Evolutionary conservation across 2,797 vertebrate species (phyloP), one percentile per base, ranked within the genome.

Genomic region (Coreius guichenoti): DNA sequence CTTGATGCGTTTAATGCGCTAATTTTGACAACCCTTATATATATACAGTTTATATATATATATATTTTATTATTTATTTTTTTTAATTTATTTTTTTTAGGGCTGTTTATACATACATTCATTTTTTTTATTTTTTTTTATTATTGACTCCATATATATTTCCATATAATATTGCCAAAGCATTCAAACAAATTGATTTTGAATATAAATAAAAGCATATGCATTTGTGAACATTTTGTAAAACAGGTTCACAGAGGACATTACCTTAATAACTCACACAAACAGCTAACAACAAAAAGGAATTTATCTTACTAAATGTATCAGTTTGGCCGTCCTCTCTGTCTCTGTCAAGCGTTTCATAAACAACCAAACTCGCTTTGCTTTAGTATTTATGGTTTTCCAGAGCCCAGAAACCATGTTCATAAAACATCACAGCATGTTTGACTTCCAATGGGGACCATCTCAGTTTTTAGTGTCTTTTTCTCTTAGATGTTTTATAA

Each of bases 261-360:
- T 61, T 78, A 12, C 36, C 14, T 78, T 43, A 61, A 43, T 6
- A 61, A 43, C 7, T n/a, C 14, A 8, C 13, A 58, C 75, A 54
- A 56, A 76, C 19, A 56, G 17, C 36, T 26, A 63, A 21, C 3
- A 29, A 21, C 1, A 19, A 45, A 45, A 43, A 63, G 36, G 16
- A 29, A 78, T 43, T 3, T 43, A 12, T 43, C 4, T 43, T 31
- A 81, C 45, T 63, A 80, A 85, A 90, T 76, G 72, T 61, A 84
- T 87, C 80, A 73, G 73, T 85, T 68, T 68, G 80, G 73, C 36
- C 9, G n/a, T 39, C 8, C 68, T 81, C 67, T 61, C 67, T 16
- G 73, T 81, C 67, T 61, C 67, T 86, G 85, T 85, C 81, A 87
- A 51, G 80, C 68, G 80, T 70, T 67, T 47, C 81, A 82, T 81